phyloP scores from a whole-genome alignment of 1,140 invertebrate species.

The Drosophila neocordata region DNA sequence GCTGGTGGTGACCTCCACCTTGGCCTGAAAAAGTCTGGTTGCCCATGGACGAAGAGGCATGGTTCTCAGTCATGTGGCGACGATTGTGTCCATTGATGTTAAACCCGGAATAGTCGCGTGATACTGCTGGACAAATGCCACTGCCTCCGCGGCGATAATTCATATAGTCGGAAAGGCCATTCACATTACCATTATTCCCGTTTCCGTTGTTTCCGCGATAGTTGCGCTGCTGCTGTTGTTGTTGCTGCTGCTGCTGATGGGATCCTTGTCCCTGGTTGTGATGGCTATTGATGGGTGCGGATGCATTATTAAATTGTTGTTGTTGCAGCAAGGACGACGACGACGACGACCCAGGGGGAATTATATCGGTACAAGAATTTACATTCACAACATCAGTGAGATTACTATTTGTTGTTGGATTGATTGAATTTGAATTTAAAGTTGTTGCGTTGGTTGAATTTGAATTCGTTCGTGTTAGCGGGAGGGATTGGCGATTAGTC shows the following conservation, averaged over 20 bases:
- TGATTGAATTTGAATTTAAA: constrained; percentile 79
- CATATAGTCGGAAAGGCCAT: constrained; percentile 61
- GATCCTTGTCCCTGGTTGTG: constrained; percentile 60
- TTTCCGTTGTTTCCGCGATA: constrained; percentile 35
- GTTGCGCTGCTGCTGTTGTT: constrained; percentile 39
- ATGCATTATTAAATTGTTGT: constrained; percentile 69
- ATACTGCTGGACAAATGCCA: constrained; percentile 44
- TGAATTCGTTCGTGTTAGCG: constrained; percentile 82
- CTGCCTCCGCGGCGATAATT: constrained; percentile 54
- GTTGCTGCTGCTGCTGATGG: constrained; percentile 61
- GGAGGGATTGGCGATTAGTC: constrained; percentile 82
- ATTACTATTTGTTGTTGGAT: constrained; percentile 82
- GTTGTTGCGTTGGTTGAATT: constrained; percentile 80
- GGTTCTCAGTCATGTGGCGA: constrained; percentile 50
- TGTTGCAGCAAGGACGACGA: constrained; percentile 42
- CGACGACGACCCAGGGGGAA: constrained; percentile 74
- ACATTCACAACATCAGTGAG: constrained; percentile 82
- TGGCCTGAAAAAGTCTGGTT: constrained; percentile 53
- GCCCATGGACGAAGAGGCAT: constrained; percentile 38
- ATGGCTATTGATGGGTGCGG: constrained; percentile 61
- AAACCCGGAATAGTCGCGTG: constrained; percentile 52
- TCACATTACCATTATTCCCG: constrained; percentile 45
- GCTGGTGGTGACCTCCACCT: constrained; percentile 47
- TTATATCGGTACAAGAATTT: constrained; percentile 83
- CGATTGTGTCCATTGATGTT: constrained; percentile 37